Base-by-base conservation (phyloP, 2,888 invertebrate genomes). In the Oeneis ivallda region DNA sequence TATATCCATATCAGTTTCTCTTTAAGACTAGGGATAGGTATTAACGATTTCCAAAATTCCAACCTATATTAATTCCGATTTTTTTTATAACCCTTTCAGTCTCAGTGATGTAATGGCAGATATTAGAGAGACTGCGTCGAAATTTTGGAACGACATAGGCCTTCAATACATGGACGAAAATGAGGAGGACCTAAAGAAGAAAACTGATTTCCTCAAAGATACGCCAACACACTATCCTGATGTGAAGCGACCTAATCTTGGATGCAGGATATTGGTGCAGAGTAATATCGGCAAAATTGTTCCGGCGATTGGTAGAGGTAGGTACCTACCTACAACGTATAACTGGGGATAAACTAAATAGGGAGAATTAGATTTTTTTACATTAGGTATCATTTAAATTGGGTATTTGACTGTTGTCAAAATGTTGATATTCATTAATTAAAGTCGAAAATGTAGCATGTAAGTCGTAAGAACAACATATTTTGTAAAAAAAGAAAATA, bases 101-200 rank as follows among this genome's bases (percentile, higher is more conserved):
- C 87, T 98, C 3, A 95, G 95, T 74, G 98, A 98, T 82, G 96
- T 96, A 67, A 94, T 96, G 67, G 93, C 93, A 1, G 95, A 96
- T 68, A 94, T 96, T n/a, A 89, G 94, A 66, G 84, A 89, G 10
- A 93, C 93, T 71, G 95, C 96, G 0, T 81, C 84, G 1, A 85
- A 89, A 1, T 81, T 95, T 1, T 98, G 97, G 97, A 80, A 92
- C 1, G 89, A 93, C 72, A 94, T 95, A 71, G 98, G 98, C 0
- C 81, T 94, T 47, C 95, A 95, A 72, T 98, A 95, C 84, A 94
- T 95, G 83, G 92, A 94, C 50, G 98, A 98, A 83, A 98, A 98
- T 85, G 96, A 98, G 76, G 94, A 94, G 53, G 97, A 98, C 68
- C 85, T 98, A 0, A 97, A 97, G 79, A 96, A 97, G 79, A 94